These are phyloP conservation scores for Perca schrenkii DNA, from an alignment of 2,113 vertebrate genomes.

Conservation along the genomic window DNA sequence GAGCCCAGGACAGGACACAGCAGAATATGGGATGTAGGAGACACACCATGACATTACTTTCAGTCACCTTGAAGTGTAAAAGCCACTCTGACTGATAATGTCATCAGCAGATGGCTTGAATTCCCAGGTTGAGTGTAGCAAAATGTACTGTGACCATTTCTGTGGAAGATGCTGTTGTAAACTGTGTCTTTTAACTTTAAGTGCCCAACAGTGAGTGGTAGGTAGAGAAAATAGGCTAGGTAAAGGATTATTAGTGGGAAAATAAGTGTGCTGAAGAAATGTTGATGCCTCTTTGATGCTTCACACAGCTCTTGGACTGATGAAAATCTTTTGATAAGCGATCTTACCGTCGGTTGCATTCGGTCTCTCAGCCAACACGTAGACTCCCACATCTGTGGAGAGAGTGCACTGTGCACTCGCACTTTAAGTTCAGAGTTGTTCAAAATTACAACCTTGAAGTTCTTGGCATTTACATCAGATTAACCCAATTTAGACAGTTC, in stretches of 20 bases:
- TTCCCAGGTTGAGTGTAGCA: constrained; percentile 16
- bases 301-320: constrained; percentile 44
- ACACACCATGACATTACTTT: constrained; percentile 47
- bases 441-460: constrained; percentile 51
- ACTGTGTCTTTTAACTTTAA: constrained; percentile 32
- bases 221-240: background rate
- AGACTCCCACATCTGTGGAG: constrained; percentile 46
- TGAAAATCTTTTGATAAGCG: constrained; percentile 61
- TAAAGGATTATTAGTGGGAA: constrained; percentile 18
- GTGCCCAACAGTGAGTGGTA: background rate
- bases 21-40: constrained; percentile 27
- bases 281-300: constrained; percentile 50
- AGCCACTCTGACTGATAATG: constrained; percentile 34
- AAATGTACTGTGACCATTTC: constrained; percentile 30
- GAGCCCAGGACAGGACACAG: constrained; percentile 26
- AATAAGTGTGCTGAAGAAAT: constrained; percentile 40
- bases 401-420: background rate
- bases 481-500: constrained; percentile 39
- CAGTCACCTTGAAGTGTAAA: constrained; percentile 51
- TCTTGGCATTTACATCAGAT: constrained; percentile 56
- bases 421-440: constrained; percentile 58
- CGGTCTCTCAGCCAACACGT: constrained; percentile 40
- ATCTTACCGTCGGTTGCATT: constrained; percentile 54
- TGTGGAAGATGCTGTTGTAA: constrained; percentile 3
- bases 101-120: constrained; percentile 37